These are phyloP conservation scores for Andrena flavipes DNA, from an alignment of 2,888 invertebrate genomes.

Conservation along the genomic window DNA sequence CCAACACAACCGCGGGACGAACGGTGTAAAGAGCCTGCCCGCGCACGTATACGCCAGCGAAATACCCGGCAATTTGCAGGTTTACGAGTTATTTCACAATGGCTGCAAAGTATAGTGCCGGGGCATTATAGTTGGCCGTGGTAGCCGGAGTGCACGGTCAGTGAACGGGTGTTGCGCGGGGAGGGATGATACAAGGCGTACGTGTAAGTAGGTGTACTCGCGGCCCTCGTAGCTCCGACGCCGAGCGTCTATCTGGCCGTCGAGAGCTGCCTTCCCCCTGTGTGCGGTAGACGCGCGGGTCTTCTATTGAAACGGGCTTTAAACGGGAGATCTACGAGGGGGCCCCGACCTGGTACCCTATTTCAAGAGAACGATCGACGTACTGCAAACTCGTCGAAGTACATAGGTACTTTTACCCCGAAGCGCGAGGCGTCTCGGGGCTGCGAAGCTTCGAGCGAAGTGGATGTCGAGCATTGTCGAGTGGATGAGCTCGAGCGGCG, in stretches of 20 bases:
- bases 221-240: conserved; percentile 8
- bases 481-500: not conserved
- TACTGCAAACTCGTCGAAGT: conserved; percentile 75
- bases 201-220: conserved; percentile 36
- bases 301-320: conserved; percentile 42
- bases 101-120: conserved; percentile 84
- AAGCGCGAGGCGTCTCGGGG: not conserved
- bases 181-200: conserved; percentile 38
- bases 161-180: conserved; percentile 60
- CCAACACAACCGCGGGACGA: conserved; percentile 7
- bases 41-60: conserved; percentile 74
- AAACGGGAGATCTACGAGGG: not conserved
- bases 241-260: not conserved
- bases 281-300: conserved; percentile 1
- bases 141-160: conserved; percentile 70
- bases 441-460: not conserved
- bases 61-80: conserved; percentile 84
- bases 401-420: conserved; percentile 33
- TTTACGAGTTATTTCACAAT: conserved; percentile 85
- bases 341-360: conserved; percentile 49
- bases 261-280: not conserved
- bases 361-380: conserved; percentile 76
- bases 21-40: conserved; percentile 54
- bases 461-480: not conserved
- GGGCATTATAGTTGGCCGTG: conserved; percentile 75